A percentile compares a stretch with the other conserved stretches of the same genome.
phyloP scores from a whole-genome alignment of 1,140 invertebrate genomes.

The Mylabris phalerata region DNA sequence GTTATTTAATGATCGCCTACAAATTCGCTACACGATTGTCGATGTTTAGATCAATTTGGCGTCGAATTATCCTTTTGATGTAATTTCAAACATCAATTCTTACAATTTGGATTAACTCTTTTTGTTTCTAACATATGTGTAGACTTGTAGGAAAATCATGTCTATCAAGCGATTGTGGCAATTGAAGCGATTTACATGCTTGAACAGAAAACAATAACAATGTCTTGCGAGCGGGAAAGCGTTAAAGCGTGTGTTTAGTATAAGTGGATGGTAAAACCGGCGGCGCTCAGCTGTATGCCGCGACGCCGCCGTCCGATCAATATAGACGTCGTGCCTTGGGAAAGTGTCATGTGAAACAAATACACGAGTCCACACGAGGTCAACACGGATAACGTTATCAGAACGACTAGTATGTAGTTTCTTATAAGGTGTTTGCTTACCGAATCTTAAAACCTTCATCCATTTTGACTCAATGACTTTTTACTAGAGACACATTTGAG shows the following conservation, averaged over 20 bases:
- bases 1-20: conserved; percentile 14
- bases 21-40: conserved; percentile 10
- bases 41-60: neutral
- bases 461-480: neutral
- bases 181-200: conserved; percentile 17
- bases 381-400: conserved; percentile 17
- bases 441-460: neutral
- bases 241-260: conserved; percentile 12
- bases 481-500: neutral
- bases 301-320: conserved; percentile 20
- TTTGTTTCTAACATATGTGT: neutral
- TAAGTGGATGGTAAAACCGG: conserved; percentile 7
- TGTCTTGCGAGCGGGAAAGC: conserved; percentile 13
- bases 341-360: conserved; percentile 25
- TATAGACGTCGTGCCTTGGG: conserved; percentile 22
- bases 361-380: conserved; percentile 18
- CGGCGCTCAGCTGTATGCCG: conserved; percentile 18
- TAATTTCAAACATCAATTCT: neutral
- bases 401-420: conserved; percentile 15
- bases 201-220: conserved; percentile 18
- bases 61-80: too few relatives aligned
- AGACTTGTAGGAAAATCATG: neutral
- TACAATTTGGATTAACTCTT: conserved; percentile 1
- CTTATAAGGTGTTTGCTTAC: too few relatives aligned
- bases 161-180: conserved; percentile 9